These are phyloP conservation scores for Lanius collurio DNA, from an alignment of 2,113 vertebrate genomes.

Conservation along the genomic window DNA sequence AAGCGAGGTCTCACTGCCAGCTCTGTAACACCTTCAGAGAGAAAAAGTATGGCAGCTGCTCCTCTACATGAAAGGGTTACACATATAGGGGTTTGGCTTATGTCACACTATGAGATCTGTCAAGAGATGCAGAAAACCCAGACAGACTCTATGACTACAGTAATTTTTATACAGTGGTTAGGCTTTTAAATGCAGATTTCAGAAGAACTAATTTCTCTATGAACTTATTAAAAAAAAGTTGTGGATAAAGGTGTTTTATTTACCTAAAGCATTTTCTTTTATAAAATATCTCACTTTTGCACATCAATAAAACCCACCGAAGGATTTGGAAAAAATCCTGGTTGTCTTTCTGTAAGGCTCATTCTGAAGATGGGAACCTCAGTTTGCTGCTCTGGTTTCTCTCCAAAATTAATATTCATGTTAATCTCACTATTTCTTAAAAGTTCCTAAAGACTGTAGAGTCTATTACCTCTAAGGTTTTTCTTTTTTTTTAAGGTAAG, in stretches of 20 bases:
- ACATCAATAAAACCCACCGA: not conserved
- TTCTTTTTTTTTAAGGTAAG: not conserved
- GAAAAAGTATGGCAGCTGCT: not conserved
- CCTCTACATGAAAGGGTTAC: not conserved
- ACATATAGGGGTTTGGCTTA: fast-evolving
- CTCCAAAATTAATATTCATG: not conserved
- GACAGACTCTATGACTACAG: not conserved
- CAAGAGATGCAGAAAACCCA: not conserved
- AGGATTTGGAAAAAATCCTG: not conserved
- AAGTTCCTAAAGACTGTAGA: not conserved
- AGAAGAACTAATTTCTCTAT: not conserved
- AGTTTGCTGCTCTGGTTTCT: fast-evolving
- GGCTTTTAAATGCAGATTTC: not conserved
- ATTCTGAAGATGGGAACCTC: fast-evolving
- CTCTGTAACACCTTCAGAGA: not conserved
- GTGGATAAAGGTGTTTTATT: fast-evolving
- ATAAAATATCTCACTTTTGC: not conserved
- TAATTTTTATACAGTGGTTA: not conserved
- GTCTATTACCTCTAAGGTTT: not conserved
- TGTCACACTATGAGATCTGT: too few species aligned
- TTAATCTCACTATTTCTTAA: not conserved
- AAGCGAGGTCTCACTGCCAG: not conserved
- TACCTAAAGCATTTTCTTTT: not conserved
- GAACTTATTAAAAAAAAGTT: not conserved
- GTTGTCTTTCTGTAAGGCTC: fast-evolving